Conservation (phyloP, 2,113 vertebrate genomes). For the Gymnocephalus cernua region DNA sequence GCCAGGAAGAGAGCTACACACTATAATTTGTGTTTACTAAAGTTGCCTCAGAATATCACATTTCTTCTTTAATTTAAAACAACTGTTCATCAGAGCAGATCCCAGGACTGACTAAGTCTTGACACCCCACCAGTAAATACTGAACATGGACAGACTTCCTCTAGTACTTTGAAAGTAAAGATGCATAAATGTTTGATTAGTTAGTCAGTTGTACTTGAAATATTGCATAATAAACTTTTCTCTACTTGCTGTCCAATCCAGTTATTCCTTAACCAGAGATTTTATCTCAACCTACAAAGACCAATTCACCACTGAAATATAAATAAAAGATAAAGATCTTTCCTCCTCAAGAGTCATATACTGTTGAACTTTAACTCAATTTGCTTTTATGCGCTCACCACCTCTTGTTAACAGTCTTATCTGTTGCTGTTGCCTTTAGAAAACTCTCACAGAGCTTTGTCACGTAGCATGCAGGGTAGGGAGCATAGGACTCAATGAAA, state of each 20-base stretch:
- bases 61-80: no score
- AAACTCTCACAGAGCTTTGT: background rate
- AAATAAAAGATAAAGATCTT: constrained; percentile 13
- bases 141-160: no score
- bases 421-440: constrained; percentile 5
- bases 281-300: constrained; percentile 6
- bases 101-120: no score
- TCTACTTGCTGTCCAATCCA: background rate
- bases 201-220: background rate
- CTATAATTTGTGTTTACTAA: no score
- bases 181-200: background rate
- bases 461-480: constrained; percentile 5
- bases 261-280: constrained; percentile 5
- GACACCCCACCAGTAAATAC: no score
- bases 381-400: constrained; percentile 12
- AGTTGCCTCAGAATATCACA: no score
- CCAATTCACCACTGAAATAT: background rate
- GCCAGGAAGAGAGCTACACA: no score
- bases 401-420: constrained; percentile 26
- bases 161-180: background rate
- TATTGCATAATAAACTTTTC: background rate
- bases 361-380: constrained; percentile 30
- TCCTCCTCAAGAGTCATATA: background rate
- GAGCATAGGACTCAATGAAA: background rate
- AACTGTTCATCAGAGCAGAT: no score